Evolutionary conservation across 1,140 invertebrate species (phyloP), one percentile per base, ranked within the genome.

Genomic region (Zaprionus davidi): DNA sequence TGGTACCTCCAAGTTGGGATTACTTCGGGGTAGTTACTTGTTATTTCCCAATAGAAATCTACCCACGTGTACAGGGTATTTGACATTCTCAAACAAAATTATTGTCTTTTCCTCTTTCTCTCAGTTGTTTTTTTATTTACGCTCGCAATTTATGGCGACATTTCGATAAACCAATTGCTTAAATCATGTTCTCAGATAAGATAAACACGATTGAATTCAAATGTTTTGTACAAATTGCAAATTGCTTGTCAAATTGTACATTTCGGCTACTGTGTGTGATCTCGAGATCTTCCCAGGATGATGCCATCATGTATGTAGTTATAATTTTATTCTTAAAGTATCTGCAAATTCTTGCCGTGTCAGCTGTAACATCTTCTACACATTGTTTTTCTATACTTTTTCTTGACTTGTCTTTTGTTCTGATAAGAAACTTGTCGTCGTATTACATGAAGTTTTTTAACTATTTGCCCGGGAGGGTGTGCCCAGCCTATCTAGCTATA

Each of bases 401-500:
- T 17, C 20, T 38, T 20, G 2, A 17, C 41, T 20, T 20, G 6
- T 28, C 9, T 11, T 17, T 36, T 56, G 38, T n/a, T 51, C 71
- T 57, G 71, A 74, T 74, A 74, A 70, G 57, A 15, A 5, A 3
- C 44, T 22, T 67, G 64, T 68, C 44, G 57, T 49, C 34, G 46
- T 46, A 56, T 44, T 57, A 71, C 62, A 64, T 17, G 31, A 55
- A 60, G 31, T 53, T 68, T 55, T 28, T 73, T 36, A 60, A 60
- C 56, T 59, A 60, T 67, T 67, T 67, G 24, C 12, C 38, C 51
- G 28, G 2, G n/a, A 24, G 15, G 67, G 44, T 28, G 57, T 66
- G 36, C 11, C 51, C 36, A 1, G 28, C 28, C 28, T 31, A 31
- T 31, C 28, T 31, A 22, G 3, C 46, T 22, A 12, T 22, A 20